Base-by-base conservation (phyloP, 2,113 vertebrate genomes). In the Phasianus colchicus region DNA sequence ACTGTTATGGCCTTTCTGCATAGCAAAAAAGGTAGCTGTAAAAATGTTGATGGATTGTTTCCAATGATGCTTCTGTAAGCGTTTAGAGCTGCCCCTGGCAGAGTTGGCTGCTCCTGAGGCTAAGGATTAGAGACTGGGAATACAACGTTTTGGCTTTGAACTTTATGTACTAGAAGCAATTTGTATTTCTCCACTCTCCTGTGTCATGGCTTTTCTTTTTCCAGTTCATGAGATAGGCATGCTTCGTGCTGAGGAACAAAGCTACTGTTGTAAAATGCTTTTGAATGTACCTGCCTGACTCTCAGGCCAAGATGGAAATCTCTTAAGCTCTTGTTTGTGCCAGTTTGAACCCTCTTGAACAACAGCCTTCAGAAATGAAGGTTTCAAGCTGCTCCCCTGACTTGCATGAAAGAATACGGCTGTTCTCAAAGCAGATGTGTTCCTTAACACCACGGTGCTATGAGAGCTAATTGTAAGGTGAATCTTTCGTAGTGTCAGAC, bases 191-290 rank as follows among this genome's bases (percentile, higher is more conserved):
- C n/a, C 61, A 73, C 65, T 83, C 76, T 90, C 70, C 91, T 93
- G 81, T 86, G 88, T 94, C 93, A 94, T 82, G 94, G 96, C 83
- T 89, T 97, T 96, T 92, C 91, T 93, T 97, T 17, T 91, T 76
- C 64, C 73, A 60, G 69, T 93, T 97, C 90, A 95, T 85, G 91
- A 95, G 92, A 63, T 70, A 95, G 92, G 50, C 81, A 71, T 83
- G 57, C 40, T 63, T 75, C 92, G 90, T 83, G 54, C 52, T 63
- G 32, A 76, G 60, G 61, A 96, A 73, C 92, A 93, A 91, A 93
- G 76, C 89, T 87, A 73, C 92, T 96, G 67, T 74, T 90, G 10
- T 90, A 92, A 89, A 89, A 85, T 83, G 17, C 34, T 60, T 90
- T 95, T 88, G 42, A 78, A 86, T 2, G 4, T 73, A 93, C 91